Conservation (phyloP, 2,888 invertebrate species). For the Orthonevra nobilis region DNA sequence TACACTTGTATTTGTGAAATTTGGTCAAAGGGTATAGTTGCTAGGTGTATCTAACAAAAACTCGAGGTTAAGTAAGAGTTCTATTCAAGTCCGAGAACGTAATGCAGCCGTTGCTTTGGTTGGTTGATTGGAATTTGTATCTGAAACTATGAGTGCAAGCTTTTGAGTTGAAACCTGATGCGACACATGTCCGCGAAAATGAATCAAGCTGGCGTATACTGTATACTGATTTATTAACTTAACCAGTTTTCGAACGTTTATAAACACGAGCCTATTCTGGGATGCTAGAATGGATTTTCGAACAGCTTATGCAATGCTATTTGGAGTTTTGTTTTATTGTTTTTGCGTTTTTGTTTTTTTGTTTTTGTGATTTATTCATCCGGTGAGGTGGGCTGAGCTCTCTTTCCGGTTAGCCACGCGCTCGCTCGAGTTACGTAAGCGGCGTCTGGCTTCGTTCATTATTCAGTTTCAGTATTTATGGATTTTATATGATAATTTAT, state of each 20-base stretch:
- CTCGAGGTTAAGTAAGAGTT: too few species aligned
- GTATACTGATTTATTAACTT: not conserved
- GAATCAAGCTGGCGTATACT: not conserved
- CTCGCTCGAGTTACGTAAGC: slow-evolving; percentile 38
- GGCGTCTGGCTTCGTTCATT: slow-evolving; percentile 29
- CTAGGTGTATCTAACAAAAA: too few species aligned
- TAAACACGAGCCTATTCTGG: slow-evolving; percentile 30
- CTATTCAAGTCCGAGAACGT: too few species aligned
- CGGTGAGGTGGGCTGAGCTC: not conserved
- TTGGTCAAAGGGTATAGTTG: too few species aligned
- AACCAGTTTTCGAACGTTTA: slow-evolving; percentile 25
- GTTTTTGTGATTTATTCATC: slow-evolving; percentile 23
- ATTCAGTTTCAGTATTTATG: slow-evolving; percentile 13
- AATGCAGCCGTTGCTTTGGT: slow-evolving; percentile 1
- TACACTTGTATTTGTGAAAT: not conserved
- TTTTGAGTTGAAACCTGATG: too few species aligned
- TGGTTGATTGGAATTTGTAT: too few species aligned
- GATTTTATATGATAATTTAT: too few species aligned
- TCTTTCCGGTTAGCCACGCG: slow-evolving; percentile 51
- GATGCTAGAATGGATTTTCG: slow-evolving; percentile 5
- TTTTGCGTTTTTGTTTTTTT: too few species aligned
- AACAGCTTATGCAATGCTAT: slow-evolving; percentile 23
- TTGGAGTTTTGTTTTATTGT: not conserved
- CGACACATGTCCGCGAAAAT: too few species aligned
- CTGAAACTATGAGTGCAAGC: too few species aligned